These are phyloP conservation scores for Ctenoplectra terminalis DNA, from an alignment of 1,140 invertebrate genomes.

Conservation along the genomic window DNA sequence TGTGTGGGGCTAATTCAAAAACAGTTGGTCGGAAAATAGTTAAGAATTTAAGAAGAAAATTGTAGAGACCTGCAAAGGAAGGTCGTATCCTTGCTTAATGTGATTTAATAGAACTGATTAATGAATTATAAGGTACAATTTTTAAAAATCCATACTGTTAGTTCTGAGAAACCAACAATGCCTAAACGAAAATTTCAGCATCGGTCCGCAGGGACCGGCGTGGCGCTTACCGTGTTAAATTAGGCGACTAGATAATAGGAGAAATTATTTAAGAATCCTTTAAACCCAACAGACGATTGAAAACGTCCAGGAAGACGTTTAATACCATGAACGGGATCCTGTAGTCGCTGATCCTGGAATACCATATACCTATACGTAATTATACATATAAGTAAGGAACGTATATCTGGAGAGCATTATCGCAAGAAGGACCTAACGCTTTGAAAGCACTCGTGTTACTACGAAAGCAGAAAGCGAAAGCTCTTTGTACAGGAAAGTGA, in stretches of 20 bases:
- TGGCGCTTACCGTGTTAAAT: too few relatives aligned
- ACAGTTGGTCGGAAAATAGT: too few relatives aligned
- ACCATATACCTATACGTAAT: conserved; percentile 44
- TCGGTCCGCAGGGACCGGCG: too few relatives aligned
- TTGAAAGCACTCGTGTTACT: neutral
- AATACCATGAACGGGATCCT: conserved; percentile 21
- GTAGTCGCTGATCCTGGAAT: neutral
- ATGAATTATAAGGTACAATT: too few relatives aligned
- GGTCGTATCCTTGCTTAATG: too few relatives aligned
- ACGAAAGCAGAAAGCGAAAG: neutral
- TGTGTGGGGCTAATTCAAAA: too few relatives aligned
- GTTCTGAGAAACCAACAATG: too few relatives aligned
- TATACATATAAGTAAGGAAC: conserved; percentile 16
- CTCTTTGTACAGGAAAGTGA: conserved; percentile 8
- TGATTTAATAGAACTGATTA: too few relatives aligned
- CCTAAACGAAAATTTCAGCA: too few relatives aligned
- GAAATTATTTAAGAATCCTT: conserved; percentile 32
- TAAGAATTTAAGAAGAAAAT: too few relatives aligned
- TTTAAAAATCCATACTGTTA: too few relatives aligned
- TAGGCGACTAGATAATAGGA: conserved; percentile 4
- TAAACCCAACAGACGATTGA: neutral
- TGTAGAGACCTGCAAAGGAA: too few relatives aligned
- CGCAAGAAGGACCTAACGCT: neutral
- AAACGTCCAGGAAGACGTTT: conserved; percentile 30
- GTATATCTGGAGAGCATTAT: neutral